Evolutionary conservation across 2,797 vertebrate genomes (phyloP), one percentile per base, ranked within the genome.

Genomic region (Siniperca undulata): DNA sequence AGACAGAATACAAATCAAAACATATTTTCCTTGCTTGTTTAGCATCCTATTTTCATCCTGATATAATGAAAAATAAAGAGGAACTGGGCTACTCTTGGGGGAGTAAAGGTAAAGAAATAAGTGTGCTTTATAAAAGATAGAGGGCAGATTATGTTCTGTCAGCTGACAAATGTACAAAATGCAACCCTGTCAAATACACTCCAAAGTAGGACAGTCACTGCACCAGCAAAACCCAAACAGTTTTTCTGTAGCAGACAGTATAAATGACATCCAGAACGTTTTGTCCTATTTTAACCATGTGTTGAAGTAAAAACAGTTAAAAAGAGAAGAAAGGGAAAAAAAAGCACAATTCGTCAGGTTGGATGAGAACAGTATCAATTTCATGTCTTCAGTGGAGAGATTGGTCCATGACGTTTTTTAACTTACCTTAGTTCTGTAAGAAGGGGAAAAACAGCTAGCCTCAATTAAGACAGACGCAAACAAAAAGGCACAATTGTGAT

Each of bases 101-200:
- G 20, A 74, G 53, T 84, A 72, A 83, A 59, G 64, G 40, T 70
- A 80, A 76, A 82, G 27, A 60, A 88, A 74, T 70, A 88, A 81
- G 66, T 66, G 24, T 30, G 74, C 55, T 85, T 75, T 70, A 67
- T 67, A 83, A 84, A 79, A 78, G 27, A 75, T 34, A 81, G 58
- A 65, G 80, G 80, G 56, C 78, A 89, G 77, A 91, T 87, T 85
- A 82, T 90, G 84, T 91, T 91, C 82, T 92, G 81, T 89, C 87
- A 90, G 87, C 83, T 88, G 85, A 91, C 83, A 90, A 87, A 86
- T 88, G 76, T 81, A 83, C 84, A 89, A 92, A 88, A 87, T 68
- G 68, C 77, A 88, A 80, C 84, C 76, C 82, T 89, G 88, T 89
- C 72, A 22, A 73, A 85, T 78, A 65, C 64, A 59, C 77, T 87